These are phyloP conservation scores for Hyposmocoma kahamanoa DNA, from an alignment of 1,140 invertebrate genomes.

Conservation along the genomic window DNA sequence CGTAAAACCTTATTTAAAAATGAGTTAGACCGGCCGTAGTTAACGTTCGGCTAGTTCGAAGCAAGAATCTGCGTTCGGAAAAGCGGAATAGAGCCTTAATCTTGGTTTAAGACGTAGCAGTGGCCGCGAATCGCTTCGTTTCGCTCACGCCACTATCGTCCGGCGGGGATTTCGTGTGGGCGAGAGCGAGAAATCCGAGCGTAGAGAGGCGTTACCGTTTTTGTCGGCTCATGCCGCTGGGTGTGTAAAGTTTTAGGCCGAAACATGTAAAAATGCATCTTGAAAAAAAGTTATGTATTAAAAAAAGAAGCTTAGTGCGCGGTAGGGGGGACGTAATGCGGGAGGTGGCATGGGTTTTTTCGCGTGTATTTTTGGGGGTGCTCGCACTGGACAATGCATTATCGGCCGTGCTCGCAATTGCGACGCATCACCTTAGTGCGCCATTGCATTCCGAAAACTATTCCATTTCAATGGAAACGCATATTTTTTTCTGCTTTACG, in stretches of 20 bases:
- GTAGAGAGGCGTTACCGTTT: slow-evolving; percentile 57
- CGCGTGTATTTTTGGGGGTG: slow-evolving; percentile 67
- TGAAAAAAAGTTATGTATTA: slow-evolving; percentile 74
- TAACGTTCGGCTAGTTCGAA: slow-evolving; percentile 40
- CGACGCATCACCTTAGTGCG: slow-evolving; percentile 54
- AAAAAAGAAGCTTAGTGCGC: slow-evolving; percentile 71
- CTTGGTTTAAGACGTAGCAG: slow-evolving; percentile 62
- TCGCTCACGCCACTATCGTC: slow-evolving; percentile 63
- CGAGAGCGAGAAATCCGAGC: slow-evolving; percentile 53
- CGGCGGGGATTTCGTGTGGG: slow-evolving; percentile 26
- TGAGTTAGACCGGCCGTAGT: slow-evolving; percentile 9
- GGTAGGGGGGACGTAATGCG: slow-evolving; percentile 65
- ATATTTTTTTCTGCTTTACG: neutral
- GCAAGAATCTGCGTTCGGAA: slow-evolving; percentile 37
- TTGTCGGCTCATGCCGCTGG: slow-evolving; percentile 48
- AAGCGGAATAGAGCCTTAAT: slow-evolving; percentile 63
- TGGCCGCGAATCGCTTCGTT: slow-evolving; percentile 37
- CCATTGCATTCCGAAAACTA: slow-evolving; percentile 45
- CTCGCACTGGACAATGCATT: slow-evolving; percentile 67
- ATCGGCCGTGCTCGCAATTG: slow-evolving; percentile 46
- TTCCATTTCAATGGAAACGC: slow-evolving; percentile 15
- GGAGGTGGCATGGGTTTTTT: slow-evolving; percentile 65
- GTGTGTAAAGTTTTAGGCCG: slow-evolving; percentile 72
- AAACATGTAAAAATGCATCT: slow-evolving; percentile 74
- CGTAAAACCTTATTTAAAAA: too few species aligned